Percentiles rank a stretch among this genome's conserved stretches.
phyloP scores from a whole-genome alignment of 1,140 invertebrate genomes.

The Oryctes rhinoceros region DNA sequence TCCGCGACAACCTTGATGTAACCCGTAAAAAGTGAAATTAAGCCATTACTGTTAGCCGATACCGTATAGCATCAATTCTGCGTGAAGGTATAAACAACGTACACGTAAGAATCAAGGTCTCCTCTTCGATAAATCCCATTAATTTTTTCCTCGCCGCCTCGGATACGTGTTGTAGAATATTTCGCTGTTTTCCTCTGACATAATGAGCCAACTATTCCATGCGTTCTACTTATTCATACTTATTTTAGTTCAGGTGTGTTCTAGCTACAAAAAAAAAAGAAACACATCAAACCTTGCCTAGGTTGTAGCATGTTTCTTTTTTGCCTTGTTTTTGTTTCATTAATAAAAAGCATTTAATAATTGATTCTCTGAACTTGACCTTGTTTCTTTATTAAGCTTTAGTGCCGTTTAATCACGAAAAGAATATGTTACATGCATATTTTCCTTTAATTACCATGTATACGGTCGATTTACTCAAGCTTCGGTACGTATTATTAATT shows the following conservation, averaged over 20 bases:
- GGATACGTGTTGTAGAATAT: neutral
- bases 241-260: neutral
- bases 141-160: neutral
- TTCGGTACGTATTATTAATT: too few relatives aligned
- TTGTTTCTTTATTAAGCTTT: neutral
- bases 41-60: conserved; percentile 33
- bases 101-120: conserved; percentile 31
- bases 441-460: too few relatives aligned
- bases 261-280: neutral
- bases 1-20: conserved; percentile 6
- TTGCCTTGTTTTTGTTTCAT: neutral
- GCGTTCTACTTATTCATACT: conserved; percentile 3
- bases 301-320: neutral
- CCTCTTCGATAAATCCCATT: conserved; percentile 18
- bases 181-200: conserved; percentile 1
- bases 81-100: conserved; percentile 19
- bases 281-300: too few relatives aligned
- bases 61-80: conserved; percentile 13
- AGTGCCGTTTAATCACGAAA: neutral
- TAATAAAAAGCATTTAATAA: neutral
- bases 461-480: too few relatives aligned
- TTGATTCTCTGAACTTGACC: conserved; percentile 14
- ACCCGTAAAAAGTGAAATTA: conserved; percentile 39
- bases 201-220: neutral
- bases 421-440: too few relatives aligned